phyloP scores from a whole-genome alignment of 2,113 vertebrate genomes.

The Callorhinus ursinus region DNA sequence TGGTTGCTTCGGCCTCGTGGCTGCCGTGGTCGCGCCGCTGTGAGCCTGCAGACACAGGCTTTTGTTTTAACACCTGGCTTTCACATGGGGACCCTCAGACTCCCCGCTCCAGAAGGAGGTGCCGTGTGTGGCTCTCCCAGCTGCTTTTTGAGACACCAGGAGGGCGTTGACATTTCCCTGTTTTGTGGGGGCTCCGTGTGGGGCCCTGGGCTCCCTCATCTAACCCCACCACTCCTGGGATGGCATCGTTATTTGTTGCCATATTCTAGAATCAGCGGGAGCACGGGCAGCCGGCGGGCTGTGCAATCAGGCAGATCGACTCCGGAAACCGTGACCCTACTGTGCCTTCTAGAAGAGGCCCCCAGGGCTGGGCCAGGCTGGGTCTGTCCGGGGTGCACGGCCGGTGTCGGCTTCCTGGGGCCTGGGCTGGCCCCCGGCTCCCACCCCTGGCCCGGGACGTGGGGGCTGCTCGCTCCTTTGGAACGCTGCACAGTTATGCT shows the following conservation, averaged over 20 bases:
- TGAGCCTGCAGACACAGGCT: fast-evolving
- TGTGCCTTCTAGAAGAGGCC: fast-evolving
- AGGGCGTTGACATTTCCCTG: fast-evolving
- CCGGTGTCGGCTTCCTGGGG: neutral
- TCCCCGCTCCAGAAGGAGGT: fast-evolving
- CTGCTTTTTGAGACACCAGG: neutral
- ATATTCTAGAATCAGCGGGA: neutral
- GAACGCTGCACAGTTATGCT: fast-evolving
- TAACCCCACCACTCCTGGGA: neutral
- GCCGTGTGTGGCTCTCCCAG: fast-evolving
- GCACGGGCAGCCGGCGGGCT: fast-evolving
- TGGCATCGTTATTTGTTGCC: fast-evolving
- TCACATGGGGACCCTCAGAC: neutral
- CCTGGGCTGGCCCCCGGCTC: neutral
- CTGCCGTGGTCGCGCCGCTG: fast-evolving
- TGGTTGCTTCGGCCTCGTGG: neutral
- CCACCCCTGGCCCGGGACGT: neutral
- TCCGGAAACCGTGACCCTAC: neutral
- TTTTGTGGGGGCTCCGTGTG: fast-evolving
- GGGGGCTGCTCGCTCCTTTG: neutral
- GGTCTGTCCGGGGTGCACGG: neutral
- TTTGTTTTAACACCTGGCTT: neutral
- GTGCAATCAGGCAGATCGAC: neutral
- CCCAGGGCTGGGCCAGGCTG: neutral
- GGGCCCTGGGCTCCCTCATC: fast-evolving